Base-by-base conservation (phyloP, 1,140 invertebrate genomes). In the Drosophila mauritiana region DNA sequence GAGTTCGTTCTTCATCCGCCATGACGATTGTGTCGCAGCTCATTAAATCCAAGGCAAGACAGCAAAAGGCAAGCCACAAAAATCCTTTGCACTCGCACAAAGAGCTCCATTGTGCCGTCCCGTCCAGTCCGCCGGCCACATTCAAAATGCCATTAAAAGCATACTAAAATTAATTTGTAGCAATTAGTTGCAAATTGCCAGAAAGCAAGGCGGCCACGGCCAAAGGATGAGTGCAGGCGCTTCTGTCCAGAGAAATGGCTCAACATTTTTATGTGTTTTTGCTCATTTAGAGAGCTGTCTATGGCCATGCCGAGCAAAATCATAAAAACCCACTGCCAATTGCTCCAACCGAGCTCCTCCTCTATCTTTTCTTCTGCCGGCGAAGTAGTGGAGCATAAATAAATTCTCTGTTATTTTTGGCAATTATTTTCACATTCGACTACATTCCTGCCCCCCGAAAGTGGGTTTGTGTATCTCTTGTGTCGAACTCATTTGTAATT, bases 161-260 rank as follows among this genome's bases (percentile, higher is more conserved):
- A 88, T 89, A 88, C 84, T 88, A 89, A 88, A 88, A 88, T 88
- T 88, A 88, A 88, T 88, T 88, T 88, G 83, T 88, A 73, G 83
- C 83, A 88, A 88, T 88, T 88, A 88, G 83, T 88, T 88, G 83
- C 84, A 89, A 88, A 88, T 88, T 88, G 83, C 84, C 69, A 80
- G 80, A 84, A 75, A 83, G 63, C 75, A 68, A 58, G 67, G 73
- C 36, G 45, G 70, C 52, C 48, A 15, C 37, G 45, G 31, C 39
- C 55, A 74, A 78, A 64, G 57, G 49, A 69, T 20, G 36, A 42
- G 46, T 46, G 40, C 49, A 36, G 63, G 49, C 17, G 58, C 51
- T 46, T 39, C 62, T 74, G 73, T 43, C 65, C 57, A 51, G 67
- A 82, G 67, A 89, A 84, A 89, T 89, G 76, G 84, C 76, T 84